Conservation (phyloP, 2,113 vertebrate genomes). For the Syrrhaptes paradoxus region DNA sequence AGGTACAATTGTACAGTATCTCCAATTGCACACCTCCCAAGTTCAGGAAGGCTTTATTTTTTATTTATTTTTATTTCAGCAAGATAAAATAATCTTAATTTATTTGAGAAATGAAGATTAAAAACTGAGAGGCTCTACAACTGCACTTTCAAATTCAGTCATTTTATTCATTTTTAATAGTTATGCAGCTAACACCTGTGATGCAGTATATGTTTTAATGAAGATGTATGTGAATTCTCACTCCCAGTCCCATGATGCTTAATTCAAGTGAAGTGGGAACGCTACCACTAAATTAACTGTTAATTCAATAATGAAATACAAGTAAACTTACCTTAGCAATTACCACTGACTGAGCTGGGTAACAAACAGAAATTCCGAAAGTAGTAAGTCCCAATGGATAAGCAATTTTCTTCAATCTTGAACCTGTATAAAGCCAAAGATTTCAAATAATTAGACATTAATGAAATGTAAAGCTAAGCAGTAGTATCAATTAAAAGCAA, state of each 20-base stretch:
- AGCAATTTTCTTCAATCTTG: constrained; percentile 82
- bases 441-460: neutral
- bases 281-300: neutral
- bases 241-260: neutral
- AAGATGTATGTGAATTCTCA: neutral
- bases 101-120: neutral
- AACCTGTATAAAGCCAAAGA: constrained; percentile 73
- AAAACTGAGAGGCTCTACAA: neutral
- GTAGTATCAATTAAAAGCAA: neutral
- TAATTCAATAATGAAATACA: neutral
- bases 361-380: constrained; percentile 85
- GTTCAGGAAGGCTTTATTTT: neutral
- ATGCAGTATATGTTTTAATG: neutral
- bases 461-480: neutral
- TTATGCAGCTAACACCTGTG: neutral
- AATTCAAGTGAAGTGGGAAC: neutral
- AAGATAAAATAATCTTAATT: neutral
- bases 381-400: constrained; percentile 82
- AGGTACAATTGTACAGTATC: neutral
- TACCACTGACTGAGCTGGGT: constrained; percentile 84
- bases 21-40: neutral
- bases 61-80: neutral
- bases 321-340: constrained; percentile 82
- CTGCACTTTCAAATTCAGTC: neutral
- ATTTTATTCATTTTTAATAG: neutral